Evolutionary conservation across 2,888 invertebrate genomes (phyloP), one percentile per base, ranked within the genome.

Genomic region (Drosophila anomelani): DNA sequence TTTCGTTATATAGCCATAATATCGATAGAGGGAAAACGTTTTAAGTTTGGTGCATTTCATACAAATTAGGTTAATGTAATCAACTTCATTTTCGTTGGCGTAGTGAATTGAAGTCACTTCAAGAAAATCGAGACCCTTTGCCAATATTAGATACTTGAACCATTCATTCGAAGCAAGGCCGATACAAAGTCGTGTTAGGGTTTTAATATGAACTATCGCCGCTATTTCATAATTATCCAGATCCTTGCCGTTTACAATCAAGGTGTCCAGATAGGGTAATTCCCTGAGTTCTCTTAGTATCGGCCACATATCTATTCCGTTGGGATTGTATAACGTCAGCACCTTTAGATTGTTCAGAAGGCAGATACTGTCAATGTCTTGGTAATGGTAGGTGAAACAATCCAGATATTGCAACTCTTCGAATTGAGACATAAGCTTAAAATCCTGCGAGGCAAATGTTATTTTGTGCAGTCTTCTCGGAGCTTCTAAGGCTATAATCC

Each of bases 1-100:
- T 23, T 15, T 53, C 10, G 51, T 53, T 23, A 53, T 36, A 10
- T 53, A 53, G 9, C 51, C 51, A 53, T 53, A 53, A 23, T 53
- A 53, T 53, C 34, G 34, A 10, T 23, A 1, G 5, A 53, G 34
- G 34, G 20, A 15, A 23, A 53, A 36, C 0, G 0, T 3, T 53
- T 36, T 36, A 3, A 53, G 23, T 10, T 53, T 36, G 2, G 6
- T 23, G 15, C 51, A 53, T 36, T 53, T 53, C 34, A 53, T 23
- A 6, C 20, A 53, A 53, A 36, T 53, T 0, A 36, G 15, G 15
- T 53, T 53, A 10, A 53, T 36, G 20, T 34, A 53, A 20, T 53
- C 51, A 23, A 34, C 20, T 5, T 36, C 34, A 10, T 9, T 23
- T 36, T 53, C 34, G 34, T 53, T 23, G 23, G 51, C 51, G 6